Conservation (phyloP, 1,140 invertebrate species). For the Latrodectus geometricus region DNA sequence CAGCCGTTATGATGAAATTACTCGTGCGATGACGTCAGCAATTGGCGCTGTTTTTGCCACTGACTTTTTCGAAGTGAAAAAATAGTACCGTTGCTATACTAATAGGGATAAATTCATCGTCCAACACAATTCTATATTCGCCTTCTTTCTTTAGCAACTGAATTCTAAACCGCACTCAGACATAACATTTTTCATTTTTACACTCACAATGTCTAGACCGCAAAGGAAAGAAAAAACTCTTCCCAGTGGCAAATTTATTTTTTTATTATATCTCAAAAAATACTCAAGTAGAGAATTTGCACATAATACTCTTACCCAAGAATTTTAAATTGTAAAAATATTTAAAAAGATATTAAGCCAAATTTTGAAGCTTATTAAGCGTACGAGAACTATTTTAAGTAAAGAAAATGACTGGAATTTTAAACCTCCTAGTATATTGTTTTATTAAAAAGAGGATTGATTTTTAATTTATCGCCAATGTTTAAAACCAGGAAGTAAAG, state of each 20-base stretch:
- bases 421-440: no score
- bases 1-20: conserved; percentile 40
- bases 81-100: neutral
- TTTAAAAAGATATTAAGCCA: no score
- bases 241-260: no score
- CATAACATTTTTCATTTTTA: neutral
- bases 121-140: neutral
- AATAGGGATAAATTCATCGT: neutral
- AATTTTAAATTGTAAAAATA: no score
- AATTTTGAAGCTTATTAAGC: no score
- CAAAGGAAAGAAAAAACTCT: neutral
- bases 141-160: neutral
- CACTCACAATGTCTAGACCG: neutral
- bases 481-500: conserved; percentile 51
- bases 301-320: no score
- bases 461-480: no score
- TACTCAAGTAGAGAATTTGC: no score
- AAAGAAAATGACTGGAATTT: no score
- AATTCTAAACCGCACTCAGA: neutral
- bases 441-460: no score
- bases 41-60: conserved; percentile 7
- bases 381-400: no score
- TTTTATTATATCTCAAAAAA: no score
- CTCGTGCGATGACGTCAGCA: conserved; percentile 26
- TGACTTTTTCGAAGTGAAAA: neutral